These are phyloP conservation scores for Mandrillus leucophaeus DNA, from an alignment of 2,113 vertebrate genomes.

Conservation along the genomic window DNA sequence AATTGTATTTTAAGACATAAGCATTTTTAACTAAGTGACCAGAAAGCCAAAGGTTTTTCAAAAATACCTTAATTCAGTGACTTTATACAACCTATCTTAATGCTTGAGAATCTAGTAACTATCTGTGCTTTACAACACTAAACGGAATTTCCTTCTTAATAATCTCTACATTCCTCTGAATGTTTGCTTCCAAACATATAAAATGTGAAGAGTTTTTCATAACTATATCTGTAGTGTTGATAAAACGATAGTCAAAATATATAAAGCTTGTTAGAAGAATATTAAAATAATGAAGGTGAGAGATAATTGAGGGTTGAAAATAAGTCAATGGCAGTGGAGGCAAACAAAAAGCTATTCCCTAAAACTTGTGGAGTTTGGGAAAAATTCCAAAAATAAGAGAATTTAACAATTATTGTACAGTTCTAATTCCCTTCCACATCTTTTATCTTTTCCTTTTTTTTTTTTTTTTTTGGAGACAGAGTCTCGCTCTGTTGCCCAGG, in stretches of 20 bases:
- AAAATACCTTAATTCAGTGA: neutral
- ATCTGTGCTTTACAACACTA: neutral
- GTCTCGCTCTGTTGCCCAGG: too few relatives aligned
- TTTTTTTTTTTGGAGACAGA: too few relatives aligned
- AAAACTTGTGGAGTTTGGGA: neutral
- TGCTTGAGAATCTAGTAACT: neutral
- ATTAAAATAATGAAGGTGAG: neutral
- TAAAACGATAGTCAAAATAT: neutral
- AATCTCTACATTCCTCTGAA: neutral
- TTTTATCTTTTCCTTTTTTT: too few relatives aligned
- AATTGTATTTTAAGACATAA: neutral
- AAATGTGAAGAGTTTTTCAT: neutral
- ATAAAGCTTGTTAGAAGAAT: neutral
- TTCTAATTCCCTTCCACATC: too few relatives aligned
- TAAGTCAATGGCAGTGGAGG: neutral
- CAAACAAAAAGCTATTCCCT: neutral
- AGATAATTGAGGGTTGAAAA: neutral
- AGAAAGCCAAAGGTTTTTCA: neutral
- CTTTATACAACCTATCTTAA: neutral
- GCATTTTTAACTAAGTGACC: neutral
- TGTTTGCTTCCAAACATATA: constrained; percentile 14
- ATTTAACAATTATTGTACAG: neutral
- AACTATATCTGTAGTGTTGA: neutral
- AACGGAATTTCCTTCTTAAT: neutral
- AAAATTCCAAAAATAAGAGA: neutral